Evolutionary conservation across 2,113 vertebrate species (phyloP).

Genomic region (Macquaria australasica): DNA sequence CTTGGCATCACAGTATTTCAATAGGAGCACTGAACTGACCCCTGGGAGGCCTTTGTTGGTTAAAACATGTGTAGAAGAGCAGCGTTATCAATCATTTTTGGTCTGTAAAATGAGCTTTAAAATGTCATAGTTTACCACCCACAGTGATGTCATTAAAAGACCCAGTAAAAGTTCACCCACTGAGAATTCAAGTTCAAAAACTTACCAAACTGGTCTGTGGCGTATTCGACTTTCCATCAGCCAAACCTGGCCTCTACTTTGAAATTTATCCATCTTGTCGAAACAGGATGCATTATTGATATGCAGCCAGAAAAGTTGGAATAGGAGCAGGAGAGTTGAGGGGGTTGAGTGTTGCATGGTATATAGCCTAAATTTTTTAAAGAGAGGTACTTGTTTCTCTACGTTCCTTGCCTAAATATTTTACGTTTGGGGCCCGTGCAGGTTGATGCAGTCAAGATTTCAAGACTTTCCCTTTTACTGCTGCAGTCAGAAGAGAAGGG

Average conservation of each 20-base stretch:
- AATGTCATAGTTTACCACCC: background rate
- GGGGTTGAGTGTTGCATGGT: constrained; percentile 28
- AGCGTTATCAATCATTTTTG: background rate
- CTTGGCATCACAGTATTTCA: background rate
- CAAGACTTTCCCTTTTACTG: constrained; percentile 9
- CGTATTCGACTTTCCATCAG: background rate
- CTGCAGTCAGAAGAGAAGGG: constrained; percentile 20
- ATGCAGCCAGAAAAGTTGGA: background rate
- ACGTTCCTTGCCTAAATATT: constrained; percentile 61
- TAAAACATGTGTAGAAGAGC: background rate
- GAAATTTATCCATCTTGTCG: constrained; percentile 26
- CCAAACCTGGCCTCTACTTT: background rate
- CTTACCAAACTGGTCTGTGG: background rate
- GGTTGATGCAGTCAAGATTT: constrained; percentile 28
- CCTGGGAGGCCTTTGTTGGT: background rate
- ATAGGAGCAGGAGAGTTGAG: background rate
- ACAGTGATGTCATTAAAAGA: background rate
- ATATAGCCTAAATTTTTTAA: constrained; percentile 67
- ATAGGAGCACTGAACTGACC: background rate
- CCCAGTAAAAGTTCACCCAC: background rate
- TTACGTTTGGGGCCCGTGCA: constrained; percentile 8
- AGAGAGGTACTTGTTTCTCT: constrained; percentile 38
- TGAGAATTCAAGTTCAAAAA: background rate
- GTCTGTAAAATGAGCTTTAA: background rate
- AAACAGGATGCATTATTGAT: constrained; percentile 59